Evolutionary conservation across 2,888 invertebrate species (phyloP).

Genomic region (Augochlorella aurata): DNA sequence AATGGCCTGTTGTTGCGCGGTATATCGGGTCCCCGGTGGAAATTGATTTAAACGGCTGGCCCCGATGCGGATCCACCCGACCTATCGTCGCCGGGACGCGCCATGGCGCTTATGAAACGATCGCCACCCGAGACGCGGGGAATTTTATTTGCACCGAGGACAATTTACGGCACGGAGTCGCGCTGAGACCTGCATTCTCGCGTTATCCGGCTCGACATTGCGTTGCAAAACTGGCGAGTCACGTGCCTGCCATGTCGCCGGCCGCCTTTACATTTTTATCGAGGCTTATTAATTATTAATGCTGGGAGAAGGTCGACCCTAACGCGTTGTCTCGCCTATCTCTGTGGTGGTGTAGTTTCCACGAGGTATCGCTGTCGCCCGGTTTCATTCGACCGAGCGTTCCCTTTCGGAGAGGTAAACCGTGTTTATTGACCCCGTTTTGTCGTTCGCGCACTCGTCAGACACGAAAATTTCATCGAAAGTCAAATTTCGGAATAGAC

Average conservation of each 20-base stretch:
- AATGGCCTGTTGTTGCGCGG: slow-evolving; percentile 3
- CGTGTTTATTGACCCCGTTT: not conserved
- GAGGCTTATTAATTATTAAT: slow-evolving; percentile 14
- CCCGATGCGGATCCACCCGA: not conserved
- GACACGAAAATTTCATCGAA: not conserved
- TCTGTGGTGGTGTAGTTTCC: not conserved
- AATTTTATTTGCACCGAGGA: not conserved
- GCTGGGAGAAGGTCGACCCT: not conserved
- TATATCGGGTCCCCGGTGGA: not conserved
- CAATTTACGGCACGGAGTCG: not conserved
- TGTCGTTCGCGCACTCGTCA: too few relatives aligned
- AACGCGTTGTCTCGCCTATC: not conserved
- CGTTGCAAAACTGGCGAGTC: not conserved
- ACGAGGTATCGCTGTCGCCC: not conserved
- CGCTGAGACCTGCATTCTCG: not conserved
- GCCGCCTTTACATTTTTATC: slow-evolving; percentile 5
- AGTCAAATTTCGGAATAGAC: not conserved
- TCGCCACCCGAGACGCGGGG: not conserved
- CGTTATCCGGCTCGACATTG: not conserved
- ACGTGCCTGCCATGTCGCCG: not conserved
- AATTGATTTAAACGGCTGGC: slow-evolving; percentile 34
- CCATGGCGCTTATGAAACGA: not conserved
- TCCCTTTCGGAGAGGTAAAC: not conserved
- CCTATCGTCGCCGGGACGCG: too few relatives aligned
- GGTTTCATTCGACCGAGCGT: too few relatives aligned